Conservation (phyloP, 2,888 invertebrate genomes). For the Drosophila subquinaria region DNA sequence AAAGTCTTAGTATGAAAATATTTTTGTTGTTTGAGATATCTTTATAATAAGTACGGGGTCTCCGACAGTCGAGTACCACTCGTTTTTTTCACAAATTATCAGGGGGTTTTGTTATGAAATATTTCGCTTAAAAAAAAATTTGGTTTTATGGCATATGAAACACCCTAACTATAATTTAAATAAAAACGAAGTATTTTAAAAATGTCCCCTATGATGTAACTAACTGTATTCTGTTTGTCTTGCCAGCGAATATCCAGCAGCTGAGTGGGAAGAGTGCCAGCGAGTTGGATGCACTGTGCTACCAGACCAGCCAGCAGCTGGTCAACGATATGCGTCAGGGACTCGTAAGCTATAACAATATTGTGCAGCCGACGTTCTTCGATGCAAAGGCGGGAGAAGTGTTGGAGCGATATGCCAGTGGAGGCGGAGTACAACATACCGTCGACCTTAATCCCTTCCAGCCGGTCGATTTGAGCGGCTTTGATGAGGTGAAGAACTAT, state of each 20-base stretch:
- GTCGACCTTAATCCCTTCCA: conserved; percentile 66
- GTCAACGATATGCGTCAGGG: conserved; percentile 82
- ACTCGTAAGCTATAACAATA: conserved; percentile 69
- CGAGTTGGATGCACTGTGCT: conserved; percentile 76
- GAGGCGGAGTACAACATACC: conserved; percentile 63
- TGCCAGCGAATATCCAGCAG: conserved; percentile 74
- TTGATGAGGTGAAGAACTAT: conserved; percentile 82
- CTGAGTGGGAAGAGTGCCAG: conserved; percentile 79
- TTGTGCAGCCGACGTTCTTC: conserved; percentile 83
- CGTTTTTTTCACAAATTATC: too few relatives aligned
- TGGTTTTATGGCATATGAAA: background rate
- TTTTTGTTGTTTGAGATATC: too few relatives aligned
- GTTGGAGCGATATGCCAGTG: conserved; percentile 64
- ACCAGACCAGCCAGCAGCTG: conserved; percentile 75
- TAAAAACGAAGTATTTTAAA: too few relatives aligned
- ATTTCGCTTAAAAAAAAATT: too few relatives aligned
- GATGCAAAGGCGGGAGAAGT: conserved; percentile 81
- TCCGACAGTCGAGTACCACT: too few relatives aligned
- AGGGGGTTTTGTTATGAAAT: too few relatives aligned
- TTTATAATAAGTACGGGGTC: too few relatives aligned
- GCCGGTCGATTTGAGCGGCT: conserved; percentile 75
- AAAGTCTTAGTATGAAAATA: too few relatives aligned
- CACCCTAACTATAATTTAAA: too few relatives aligned
- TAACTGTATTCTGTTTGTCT: background rate
- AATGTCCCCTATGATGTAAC: background rate